phyloP scores from a whole-genome alignment of 2,797 vertebrate species.

The Amniataba percoides region DNA sequence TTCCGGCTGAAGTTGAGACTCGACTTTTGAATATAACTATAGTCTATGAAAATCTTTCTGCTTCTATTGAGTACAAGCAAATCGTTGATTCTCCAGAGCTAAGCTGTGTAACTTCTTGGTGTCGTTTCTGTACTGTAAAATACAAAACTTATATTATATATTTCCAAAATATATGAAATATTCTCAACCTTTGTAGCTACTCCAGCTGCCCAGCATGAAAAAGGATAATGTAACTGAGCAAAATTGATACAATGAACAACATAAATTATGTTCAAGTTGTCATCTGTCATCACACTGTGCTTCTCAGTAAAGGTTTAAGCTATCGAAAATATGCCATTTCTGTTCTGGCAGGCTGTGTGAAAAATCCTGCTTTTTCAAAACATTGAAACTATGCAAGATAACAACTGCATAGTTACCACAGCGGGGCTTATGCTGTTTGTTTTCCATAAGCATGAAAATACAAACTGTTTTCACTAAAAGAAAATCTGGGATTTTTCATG shows the following conservation, averaged over 20 bases:
- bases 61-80: neutral
- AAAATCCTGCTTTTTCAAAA: constrained; percentile 2
- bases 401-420: neutral
- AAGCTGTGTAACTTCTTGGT: too few relatives aligned
- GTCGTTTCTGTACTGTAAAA: too few relatives aligned
- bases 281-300: neutral
- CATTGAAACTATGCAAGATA: constrained; percentile 21
- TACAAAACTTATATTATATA: too few relatives aligned
- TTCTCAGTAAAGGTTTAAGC: neutral
- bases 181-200: neutral
- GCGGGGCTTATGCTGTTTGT: neutral
- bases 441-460: neutral
- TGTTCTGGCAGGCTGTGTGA: neutral
- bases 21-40: neutral
- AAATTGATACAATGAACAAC: neutral
- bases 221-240: neutral
- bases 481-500: constrained; percentile 9
- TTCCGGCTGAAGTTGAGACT: neutral
- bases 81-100: too few relatives aligned
- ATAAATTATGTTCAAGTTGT: neutral
- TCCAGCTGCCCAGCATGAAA: neutral
- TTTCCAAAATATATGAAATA: too few relatives aligned
- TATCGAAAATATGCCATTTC: neutral
- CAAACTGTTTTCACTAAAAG: neutral
- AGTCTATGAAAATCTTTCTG: neutral